These are phyloP conservation scores for Rhingia campestris DNA, from an alignment of 2,888 invertebrate species.

Conservation along the genomic window DNA sequence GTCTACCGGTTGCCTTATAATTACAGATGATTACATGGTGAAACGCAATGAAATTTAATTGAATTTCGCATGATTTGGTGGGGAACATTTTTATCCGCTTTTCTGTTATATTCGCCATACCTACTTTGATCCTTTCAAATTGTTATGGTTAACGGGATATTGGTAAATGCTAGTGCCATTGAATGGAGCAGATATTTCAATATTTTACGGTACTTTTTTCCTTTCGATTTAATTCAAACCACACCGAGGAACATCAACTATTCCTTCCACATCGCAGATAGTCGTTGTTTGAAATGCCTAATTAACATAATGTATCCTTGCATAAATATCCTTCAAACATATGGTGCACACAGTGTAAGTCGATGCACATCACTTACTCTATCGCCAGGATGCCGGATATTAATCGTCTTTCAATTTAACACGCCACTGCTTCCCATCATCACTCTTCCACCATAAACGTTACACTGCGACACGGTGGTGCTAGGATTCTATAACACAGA, in stretches of 20 bases:
- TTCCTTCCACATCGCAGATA: neutral
- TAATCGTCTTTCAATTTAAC: conserved; percentile 72
- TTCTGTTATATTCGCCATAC: neutral
- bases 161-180: neutral
- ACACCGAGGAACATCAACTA: conserved; percentile 6
- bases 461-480: conserved; percentile 8
- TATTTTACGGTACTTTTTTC: no score
- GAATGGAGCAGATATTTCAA: no score
- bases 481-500: neutral
- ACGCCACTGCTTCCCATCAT: conserved; percentile 70
- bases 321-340: conserved; percentile 20
- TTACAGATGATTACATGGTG: conserved; percentile 56
- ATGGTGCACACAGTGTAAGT: neutral
- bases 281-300: conserved; percentile 9
- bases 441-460: conserved; percentile 37
- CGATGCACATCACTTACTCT: conserved; percentile 10
- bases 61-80: conserved; percentile 52
- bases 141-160: neutral
- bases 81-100: conserved; percentile 15
- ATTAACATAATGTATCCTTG: conserved; percentile 52
- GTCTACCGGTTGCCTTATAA: conserved; percentile 50
- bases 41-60: conserved; percentile 65
- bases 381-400: conserved; percentile 54
- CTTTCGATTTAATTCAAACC: no score
- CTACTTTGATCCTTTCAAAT: conserved; percentile 18